phyloP scores from a whole-genome alignment of 2,113 vertebrate species.

The Brienomyrus brachyistius region DNA sequence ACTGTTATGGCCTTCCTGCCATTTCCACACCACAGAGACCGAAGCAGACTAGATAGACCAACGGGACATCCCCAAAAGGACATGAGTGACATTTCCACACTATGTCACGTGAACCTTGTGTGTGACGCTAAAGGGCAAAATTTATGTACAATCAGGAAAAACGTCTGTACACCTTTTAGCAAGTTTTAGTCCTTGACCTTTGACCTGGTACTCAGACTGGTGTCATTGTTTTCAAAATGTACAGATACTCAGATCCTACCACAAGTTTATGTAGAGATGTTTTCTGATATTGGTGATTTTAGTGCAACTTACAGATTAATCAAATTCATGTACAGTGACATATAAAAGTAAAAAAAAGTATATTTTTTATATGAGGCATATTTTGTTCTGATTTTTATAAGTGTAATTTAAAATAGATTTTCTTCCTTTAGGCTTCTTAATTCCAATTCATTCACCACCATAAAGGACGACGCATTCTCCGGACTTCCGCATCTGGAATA shows the following conservation, averaged over 20 bases:
- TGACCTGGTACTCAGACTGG: background rate
- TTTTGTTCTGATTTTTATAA: background rate
- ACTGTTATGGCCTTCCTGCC: background rate
- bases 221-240: background rate
- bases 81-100: background rate
- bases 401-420: background rate
- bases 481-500: conserved; percentile 94
- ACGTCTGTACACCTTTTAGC: background rate
- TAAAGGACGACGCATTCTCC: conserved; percentile 91
- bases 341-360: background rate
- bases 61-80: background rate
- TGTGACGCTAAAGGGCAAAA: background rate
- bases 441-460: conserved; percentile 86
- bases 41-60: background rate
- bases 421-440: conserved; percentile 81
- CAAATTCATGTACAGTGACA: background rate
- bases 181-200: background rate
- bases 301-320: background rate
- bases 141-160: background rate
- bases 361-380: background rate
- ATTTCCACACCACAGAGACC: background rate
- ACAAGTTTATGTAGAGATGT: background rate
- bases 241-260: background rate
- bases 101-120: background rate
- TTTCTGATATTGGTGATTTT: background rate